Conservation (phyloP, 2,113 vertebrate species). For the Pollachius pollachius region DNA sequence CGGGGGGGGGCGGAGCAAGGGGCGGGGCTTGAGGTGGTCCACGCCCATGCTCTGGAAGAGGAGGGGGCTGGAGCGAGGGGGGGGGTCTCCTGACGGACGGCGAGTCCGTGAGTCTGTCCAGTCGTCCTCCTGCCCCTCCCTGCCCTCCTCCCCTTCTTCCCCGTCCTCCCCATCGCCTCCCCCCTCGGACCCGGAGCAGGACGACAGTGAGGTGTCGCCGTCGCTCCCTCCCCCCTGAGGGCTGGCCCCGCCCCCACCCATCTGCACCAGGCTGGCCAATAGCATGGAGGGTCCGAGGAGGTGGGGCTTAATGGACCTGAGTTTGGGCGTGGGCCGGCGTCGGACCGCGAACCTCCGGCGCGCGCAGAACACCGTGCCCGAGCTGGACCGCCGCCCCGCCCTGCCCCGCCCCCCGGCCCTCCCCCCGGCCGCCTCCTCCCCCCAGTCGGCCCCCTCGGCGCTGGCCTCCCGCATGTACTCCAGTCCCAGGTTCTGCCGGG, state of each 20-base stretch:
- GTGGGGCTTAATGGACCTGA: constrained; percentile 60
- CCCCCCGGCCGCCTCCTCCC: neutral
- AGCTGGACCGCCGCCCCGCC: constrained; percentile 62
- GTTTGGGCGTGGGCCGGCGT: constrained; percentile 22
- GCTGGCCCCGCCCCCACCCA: constrained; percentile 25
- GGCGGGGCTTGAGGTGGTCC: constrained; percentile 33
- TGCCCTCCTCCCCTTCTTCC: constrained; percentile 15
- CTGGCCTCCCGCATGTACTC: neutral
- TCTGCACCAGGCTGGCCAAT: constrained; percentile 74
- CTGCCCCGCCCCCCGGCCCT: constrained; percentile 1
- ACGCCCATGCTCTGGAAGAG: neutral
- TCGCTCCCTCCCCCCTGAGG: constrained; percentile 7
- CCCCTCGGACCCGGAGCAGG: constrained; percentile 41
- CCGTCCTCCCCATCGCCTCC: constrained; percentile 27
- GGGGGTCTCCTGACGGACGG: neutral
- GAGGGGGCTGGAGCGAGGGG: neutral
- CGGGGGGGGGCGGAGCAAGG: constrained; percentile 68
- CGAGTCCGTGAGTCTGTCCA: neutral
- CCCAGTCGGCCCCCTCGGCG: neutral
- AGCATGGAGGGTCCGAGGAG: constrained; percentile 74
- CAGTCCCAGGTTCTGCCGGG: constrained; percentile 14
- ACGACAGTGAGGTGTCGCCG: constrained; percentile 26
- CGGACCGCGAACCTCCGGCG: constrained; percentile 74
- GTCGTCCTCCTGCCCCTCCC: neutral
- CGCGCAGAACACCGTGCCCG: constrained; percentile 50